Evolutionary conservation across 2,797 vertebrate species (phyloP).

Genomic region (Hafferia zeledoni): DNA sequence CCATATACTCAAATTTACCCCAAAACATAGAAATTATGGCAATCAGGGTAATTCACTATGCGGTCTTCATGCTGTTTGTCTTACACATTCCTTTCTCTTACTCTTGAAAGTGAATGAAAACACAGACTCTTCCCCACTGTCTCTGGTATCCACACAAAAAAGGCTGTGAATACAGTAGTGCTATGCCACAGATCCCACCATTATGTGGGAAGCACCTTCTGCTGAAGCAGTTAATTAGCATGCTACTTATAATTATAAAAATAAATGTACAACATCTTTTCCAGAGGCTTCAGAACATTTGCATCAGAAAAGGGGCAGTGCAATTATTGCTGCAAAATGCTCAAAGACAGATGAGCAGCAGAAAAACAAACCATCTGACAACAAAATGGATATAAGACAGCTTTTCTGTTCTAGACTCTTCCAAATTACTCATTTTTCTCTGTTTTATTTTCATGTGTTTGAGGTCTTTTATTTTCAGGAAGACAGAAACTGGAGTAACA

Average conservation of each 20-base stretch:
- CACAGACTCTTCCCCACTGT: neutral
- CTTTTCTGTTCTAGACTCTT: neutral
- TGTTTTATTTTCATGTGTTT: constrained; percentile 1
- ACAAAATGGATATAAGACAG: neutral
- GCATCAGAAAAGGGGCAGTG: neutral
- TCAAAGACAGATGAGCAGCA: neutral
- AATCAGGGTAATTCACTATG: neutral
- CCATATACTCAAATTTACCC: neutral
- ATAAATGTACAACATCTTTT: neutral
- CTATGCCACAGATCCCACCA: neutral
- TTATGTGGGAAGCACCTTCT: neutral
- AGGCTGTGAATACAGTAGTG: neutral
- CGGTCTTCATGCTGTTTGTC: neutral
- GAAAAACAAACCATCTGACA: neutral
- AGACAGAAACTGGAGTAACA: neutral
- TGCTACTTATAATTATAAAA: neutral
- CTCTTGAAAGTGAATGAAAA: neutral
- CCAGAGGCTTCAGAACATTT: neutral
- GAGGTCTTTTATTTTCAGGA: constrained; percentile 1
- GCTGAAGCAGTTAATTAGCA: neutral
- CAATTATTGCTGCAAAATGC: neutral
- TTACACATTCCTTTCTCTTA: neutral
- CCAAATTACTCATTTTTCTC: neutral
- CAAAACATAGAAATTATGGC: neutral
- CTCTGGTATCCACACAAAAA: neutral